Evolutionary conservation across 2,113 vertebrate genomes (phyloP).

Genomic region (Origma solitaria): DNA sequence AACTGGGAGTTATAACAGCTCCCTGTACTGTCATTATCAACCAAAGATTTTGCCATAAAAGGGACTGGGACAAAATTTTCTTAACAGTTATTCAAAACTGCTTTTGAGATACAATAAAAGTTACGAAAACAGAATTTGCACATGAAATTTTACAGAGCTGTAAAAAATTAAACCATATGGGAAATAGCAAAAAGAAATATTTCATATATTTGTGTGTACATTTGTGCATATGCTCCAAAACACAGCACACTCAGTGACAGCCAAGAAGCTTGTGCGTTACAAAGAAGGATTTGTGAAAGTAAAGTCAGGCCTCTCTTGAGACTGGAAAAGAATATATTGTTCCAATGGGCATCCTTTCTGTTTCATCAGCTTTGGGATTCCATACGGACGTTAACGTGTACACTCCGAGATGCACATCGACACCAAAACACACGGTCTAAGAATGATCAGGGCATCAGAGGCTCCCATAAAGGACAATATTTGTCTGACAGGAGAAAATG

Average conservation of each 20-base stretch:
- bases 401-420: rapidly evolving
- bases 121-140: background rate
- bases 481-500: no score
- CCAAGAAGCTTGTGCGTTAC: background rate
- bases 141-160: background rate
- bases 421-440: background rate
- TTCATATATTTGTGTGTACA: background rate
- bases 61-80: background rate
- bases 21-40: background rate
- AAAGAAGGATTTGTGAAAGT: background rate
- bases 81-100: background rate
- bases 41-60: background rate
- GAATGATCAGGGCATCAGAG: background rate
- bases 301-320: background rate
- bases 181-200: background rate
- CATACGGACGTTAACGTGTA: background rate
- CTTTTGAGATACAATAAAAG: background rate
- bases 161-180: background rate
- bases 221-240: background rate
- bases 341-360: background rate
- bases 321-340: background rate
- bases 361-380: background rate
- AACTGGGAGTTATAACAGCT: background rate
- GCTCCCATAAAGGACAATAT: background rate
- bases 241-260: background rate